Evolutionary conservation across 2,888 invertebrate species (phyloP), one percentile per base, ranked within the genome.

Genomic region (Agapetus fuscipes): DNA sequence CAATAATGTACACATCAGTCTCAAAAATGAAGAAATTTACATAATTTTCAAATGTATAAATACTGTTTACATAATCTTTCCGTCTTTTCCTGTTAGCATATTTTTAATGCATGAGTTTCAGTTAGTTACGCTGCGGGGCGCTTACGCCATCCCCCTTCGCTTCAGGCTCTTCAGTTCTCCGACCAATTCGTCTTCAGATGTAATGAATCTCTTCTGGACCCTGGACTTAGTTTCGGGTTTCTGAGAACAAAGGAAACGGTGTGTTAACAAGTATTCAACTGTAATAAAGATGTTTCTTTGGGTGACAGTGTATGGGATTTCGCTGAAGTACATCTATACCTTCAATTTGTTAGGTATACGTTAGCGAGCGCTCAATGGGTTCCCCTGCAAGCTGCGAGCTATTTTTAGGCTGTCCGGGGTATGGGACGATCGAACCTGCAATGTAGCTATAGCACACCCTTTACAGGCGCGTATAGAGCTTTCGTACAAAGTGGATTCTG

Each of bases 151-250:
- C 48, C 68, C 68, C 54, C 65, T 66, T 55, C 76, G 76, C 59
- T 79, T 80, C 37, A 80, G 64, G 37, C 76, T 74, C 49, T 75
- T 70, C 36, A 80, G 67, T 58, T 80, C 77, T 29, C 71, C 62
- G 3, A 76, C 78, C 37, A 80, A 62, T 51, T 72, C 75, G 38
- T 75, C 74, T 56, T 80, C 79, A 45, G 68, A 71, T 2, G 76
- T 68, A 31, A 79, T 70, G 55, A 76, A 79, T 40, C 79, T 68
- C 54, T 80, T 80, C 50, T 76, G 71, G 55, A 78, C 73, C 50
- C 70, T 64, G 48, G 63, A 29, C 17, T 42, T 43, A 20, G 62
- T 61, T 30, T 53, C 48, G 17, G 58, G 43, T 44, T 62, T 60
- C 69, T 69, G 61, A 50, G 50, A 52, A 54, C 50, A 59, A 60